Evolutionary conservation across 2,888 invertebrate species (phyloP).

Genomic region (Pherbina coryleti): DNA sequence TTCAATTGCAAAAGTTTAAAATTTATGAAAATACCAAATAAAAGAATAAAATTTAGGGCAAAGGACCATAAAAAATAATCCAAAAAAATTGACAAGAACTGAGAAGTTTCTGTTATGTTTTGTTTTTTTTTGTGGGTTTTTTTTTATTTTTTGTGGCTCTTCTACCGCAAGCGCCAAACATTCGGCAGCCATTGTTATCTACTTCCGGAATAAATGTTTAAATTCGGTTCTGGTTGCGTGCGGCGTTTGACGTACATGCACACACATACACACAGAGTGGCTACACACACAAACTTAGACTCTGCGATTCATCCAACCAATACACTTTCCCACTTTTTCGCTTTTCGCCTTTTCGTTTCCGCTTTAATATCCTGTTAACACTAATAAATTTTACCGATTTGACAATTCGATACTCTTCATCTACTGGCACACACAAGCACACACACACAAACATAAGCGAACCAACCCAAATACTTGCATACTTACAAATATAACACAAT

Average conservation of each 20-base stretch:
- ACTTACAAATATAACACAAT: constrained; percentile 21
- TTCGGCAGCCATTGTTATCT: constrained; percentile 41
- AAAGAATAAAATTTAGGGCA: background rate
- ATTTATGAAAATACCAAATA: constrained; percentile 29
- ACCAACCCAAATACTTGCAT: background rate
- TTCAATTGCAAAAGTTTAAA: constrained; percentile 36
- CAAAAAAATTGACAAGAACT: background rate
- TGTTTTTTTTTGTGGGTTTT: background rate
- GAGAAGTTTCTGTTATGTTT: background rate
- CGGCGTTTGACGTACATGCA: background rate
- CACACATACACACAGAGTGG: background rate
- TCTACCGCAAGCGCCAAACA: constrained; percentile 26
- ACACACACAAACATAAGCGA: constrained; percentile 8
- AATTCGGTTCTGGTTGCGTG: constrained; percentile 33
- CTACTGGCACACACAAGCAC: constrained; percentile 17
- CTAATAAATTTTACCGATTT: constrained; percentile 53
- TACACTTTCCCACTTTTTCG: constrained; percentile 1
- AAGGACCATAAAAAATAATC: constrained; percentile 1
- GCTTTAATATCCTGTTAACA: constrained; percentile 52
- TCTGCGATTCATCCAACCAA: background rate
- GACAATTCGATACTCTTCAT: constrained; percentile 48
- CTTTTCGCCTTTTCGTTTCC: constrained; percentile 29
- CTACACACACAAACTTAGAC: background rate
- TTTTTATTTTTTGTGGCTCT: background rate
- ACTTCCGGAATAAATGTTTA: constrained; percentile 38